Base-by-base conservation (phyloP, 2,888 invertebrate species). In the Embidobia sp. region DNA sequence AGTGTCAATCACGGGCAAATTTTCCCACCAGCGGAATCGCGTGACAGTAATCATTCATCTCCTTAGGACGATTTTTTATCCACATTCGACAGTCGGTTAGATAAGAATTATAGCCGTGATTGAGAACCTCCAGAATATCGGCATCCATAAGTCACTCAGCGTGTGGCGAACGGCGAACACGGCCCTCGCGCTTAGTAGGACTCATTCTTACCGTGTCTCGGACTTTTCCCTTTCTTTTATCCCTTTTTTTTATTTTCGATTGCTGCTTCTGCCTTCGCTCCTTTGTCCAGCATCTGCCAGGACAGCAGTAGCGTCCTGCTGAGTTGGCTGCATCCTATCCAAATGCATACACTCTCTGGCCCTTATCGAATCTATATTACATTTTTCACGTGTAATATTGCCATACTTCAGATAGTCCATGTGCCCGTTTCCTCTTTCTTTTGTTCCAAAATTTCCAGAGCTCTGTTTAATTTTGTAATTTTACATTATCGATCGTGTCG, bases 111-210 rank as follows among this genome's bases (percentile, higher is more conserved):
- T 7, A 59, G 22, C 19, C 11, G 27, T 57, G 74, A 74, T 80
- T 83, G 88, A 87, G 88, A 85, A 84, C 83, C 88, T 53, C 87
- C 85, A 84, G 63, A 61, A 73, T 83, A 85, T 84, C 82, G 84
- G 80, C 81, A 83, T 80, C 85, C 88, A 85, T 88, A 88, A 88
- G 87, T 88, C 87, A 88, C 88, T 85, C 88, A 86, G 88, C 86
- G 85, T 88, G 88, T 83, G 86, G 85, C 81, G 73, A 80, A 82
- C 82, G 80, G 70, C 69, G 83, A 84, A 87, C 87, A 86, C 77
- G 84, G 84, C 79, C 74, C 83, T 80, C 63, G 72, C 67, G 79
- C 78, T 80, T 80, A 78, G 29, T 27, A 61, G 83, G 78, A 76
- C 83, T 82, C 78, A 79, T 79, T 81, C 74, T 63, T 74, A 19